These are phyloP conservation scores for Eclectus roratus DNA, from an alignment of 2,113 vertebrate genomes.

Conservation along the genomic window DNA sequence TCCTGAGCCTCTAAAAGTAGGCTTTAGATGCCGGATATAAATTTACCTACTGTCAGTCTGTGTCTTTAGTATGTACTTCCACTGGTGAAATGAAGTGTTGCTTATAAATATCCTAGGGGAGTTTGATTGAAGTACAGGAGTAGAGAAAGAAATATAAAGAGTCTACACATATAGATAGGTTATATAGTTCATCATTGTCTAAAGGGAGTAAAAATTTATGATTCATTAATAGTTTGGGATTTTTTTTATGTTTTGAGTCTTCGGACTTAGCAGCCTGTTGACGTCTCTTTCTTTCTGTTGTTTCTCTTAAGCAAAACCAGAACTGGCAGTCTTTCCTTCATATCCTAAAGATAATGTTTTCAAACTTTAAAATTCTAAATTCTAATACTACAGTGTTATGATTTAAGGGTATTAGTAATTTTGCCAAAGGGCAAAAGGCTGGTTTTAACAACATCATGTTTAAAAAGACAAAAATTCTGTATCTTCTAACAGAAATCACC, in stretches of 20 bases:
- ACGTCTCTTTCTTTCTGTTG: not conserved
- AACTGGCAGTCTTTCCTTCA: not conserved
- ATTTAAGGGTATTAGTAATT: not conserved
- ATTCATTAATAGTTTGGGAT: not conserved
- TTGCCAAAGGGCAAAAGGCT: not conserved
- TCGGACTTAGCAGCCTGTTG: not conserved
- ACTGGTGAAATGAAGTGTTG: not conserved
- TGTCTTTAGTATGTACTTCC: not conserved
- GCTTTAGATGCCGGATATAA: not conserved
- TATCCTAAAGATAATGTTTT: not conserved
- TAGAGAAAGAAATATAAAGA: not conserved
- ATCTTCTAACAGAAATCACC: not conserved
- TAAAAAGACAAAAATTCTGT: not conserved
- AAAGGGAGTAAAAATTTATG: not conserved
- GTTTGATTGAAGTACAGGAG: not conserved
- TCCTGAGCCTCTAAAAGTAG: not conserved
- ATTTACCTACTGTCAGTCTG: not conserved
- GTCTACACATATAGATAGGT: not conserved
- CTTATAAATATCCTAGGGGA: not conserved
- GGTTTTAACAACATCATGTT: not conserved
- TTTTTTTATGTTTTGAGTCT: not conserved
- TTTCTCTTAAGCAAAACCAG: not conserved
- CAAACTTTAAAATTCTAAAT: not conserved
- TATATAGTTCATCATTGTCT: not conserved
- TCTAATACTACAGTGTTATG: not conserved